Conservation (phyloP, 2,113 vertebrate genomes). For the Elephantulus edwardii region DNA sequence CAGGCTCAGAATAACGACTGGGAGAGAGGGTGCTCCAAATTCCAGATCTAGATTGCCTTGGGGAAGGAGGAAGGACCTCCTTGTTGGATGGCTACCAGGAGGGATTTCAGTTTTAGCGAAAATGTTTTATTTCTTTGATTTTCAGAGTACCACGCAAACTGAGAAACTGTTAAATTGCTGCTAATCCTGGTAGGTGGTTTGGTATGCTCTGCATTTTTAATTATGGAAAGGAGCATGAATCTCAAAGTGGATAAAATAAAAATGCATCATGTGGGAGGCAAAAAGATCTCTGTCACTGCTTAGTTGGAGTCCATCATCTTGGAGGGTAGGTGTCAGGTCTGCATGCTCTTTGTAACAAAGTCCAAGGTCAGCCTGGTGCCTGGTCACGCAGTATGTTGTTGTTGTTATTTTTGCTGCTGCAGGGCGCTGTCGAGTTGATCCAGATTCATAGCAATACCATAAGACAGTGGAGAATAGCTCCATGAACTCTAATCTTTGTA, state of each 20-base stretch:
- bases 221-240: constrained; percentile 31
- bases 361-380: too few species aligned
- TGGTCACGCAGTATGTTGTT: neutral
- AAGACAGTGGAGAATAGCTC: too few species aligned
- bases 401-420: too few species aligned
- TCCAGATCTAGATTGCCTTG: neutral
- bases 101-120: neutral
- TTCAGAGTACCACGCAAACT: constrained; percentile 26
- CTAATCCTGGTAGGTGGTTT: constrained; percentile 9
- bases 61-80: neutral
- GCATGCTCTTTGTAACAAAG: neutral
- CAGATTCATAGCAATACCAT: too few species aligned
- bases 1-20: neutral
- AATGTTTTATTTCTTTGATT: constrained; percentile 7
- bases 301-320: neutral
- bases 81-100: neutral
- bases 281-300: neutral
- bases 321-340: neutral
- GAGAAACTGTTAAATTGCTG: constrained; percentile 41
- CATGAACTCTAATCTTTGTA: too few species aligned
- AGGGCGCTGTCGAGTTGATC: neutral
- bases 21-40: neutral
- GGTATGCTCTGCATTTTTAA: constrained; percentile 44
- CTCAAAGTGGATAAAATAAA: constrained; percentile 30
- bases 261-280: neutral